Evolutionary conservation across 2,797 vertebrate species (phyloP), one percentile per base, ranked within the genome.

Genomic region (Spea hammondii): DNA sequence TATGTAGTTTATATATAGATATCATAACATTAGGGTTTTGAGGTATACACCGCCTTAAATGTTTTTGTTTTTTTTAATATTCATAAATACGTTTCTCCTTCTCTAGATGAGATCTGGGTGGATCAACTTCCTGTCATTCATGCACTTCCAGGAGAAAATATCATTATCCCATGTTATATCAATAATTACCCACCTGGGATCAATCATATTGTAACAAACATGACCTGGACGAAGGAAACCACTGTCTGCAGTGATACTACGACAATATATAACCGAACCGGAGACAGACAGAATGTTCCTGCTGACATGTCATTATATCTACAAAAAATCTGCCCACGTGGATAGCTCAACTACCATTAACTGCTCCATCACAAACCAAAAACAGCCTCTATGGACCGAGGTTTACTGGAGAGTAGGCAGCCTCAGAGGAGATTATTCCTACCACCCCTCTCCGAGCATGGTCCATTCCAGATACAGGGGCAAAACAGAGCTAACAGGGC

Each of bases 401-500:
- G 32, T 74, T 47, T 79, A 79, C 71, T 74, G 78, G 78, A 79
- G 71, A 74, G 2, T 64, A 32, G 71, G 71, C 8, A 74, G 8
- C 48, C 44, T 17, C 50, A 74, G 7, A 4, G 78, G 78, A 32
- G 46, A 72, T 17, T 79, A 79, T 8, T 64, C 72, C 71, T 79
- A 79, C 49, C 78, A 79, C 54, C 78, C 78, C 54, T 53, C 59
- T 48, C 65, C 17, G 50, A 65, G 74, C 13, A 79, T 79, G 55
- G 54, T 74, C 4, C 17, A 74, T 79, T 5, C 65, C 55, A 46
- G 3, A 10, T 79, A 79, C 50, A 53, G 5, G 11, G 44, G 9
- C 10, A 17, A 53, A 12, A 17, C 13, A 50, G 5, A 8, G 5
- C 45, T 17, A 68, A 11, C 51, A 45, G 72, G 67, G 70, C 11